Base-by-base conservation (phyloP, 2,113 vertebrate species). In the Cryptomyrus ogoouensis region DNA sequence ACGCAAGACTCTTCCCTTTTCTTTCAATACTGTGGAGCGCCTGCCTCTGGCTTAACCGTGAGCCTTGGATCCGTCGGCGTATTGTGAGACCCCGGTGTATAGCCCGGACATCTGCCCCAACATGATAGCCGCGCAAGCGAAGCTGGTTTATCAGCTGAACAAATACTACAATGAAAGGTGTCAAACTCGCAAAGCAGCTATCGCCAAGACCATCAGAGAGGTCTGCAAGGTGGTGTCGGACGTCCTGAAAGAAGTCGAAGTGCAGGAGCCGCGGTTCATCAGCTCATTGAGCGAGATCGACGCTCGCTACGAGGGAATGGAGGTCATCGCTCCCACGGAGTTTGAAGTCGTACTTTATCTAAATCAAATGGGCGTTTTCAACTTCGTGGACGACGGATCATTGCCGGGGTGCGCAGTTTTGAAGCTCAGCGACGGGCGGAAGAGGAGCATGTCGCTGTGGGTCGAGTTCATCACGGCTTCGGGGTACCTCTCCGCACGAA, bases 81-180 rank as follows among this genome's bases (percentile, higher is more conserved):
- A 99, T 92, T 98, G 98, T 97, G 98, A 99, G 96, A 97, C 97
- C 93, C 97, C 98, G 98, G 98, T 98, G 97, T 99, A 98, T 93
- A 97, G 97, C 97, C 98, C 98, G 98, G 98, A 99, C 96, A 97
- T 98, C 96, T 98, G 98, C 97, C 98, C 98, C 86, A 99, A 99
- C 96, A 99, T 99, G 98, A 99, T 99, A 89, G 98, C 98, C 93
- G 98, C 98, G 89, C 98, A 99, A 96, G 98, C 98, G 90, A 99
- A 99, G 97, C 98, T 99, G 97, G 98, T 99, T n/a, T 99, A 99
- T 97, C 98, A 99, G 98, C 98, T 99, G 80, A 99, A 99, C 95
- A 99, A 99, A 94, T 99, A 99, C 91, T 97, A 99, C 96, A 99
- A 97, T 52, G 98, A 99, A 96, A 96, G 98, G 91, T 99, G 98